A percentile compares a stretch with the other conserved stretches of the same genome.
Conservation (phyloP, 1,140 invertebrate genomes). For the Magallana gigas region DNA sequence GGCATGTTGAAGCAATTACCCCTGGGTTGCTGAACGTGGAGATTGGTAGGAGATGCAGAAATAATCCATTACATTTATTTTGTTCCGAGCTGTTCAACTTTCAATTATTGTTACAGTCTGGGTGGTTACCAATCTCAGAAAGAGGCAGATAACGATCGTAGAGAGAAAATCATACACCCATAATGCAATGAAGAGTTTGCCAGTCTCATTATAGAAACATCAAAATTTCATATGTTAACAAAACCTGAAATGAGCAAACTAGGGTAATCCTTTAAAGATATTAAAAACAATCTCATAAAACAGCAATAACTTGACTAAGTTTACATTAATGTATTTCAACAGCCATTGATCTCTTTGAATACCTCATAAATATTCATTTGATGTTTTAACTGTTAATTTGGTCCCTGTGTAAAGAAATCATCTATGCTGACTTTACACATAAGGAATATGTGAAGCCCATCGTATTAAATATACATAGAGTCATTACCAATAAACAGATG, state of each 20-base stretch:
- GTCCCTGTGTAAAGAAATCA: not conserved
- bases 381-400: not conserved
- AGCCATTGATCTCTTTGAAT: not conserved
- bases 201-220: not conserved
- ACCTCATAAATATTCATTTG: constrained; percentile 7
- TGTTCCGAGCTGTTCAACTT: not conserved
- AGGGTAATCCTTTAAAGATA: not conserved
- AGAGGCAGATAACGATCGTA: not conserved
- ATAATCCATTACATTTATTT: constrained; percentile 21
- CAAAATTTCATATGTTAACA: not conserved
- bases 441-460: not conserved
- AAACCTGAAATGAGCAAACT: not conserved
- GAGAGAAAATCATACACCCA: not conserved
- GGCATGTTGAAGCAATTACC: constrained; percentile 19
- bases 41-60: not conserved
- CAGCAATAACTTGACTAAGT: not conserved
- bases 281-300: not conserved
- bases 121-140: constrained; percentile 9
- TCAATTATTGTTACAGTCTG: constrained; percentile 18
- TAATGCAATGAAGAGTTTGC: not conserved
- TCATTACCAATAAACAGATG: constrained; percentile 22
- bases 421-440: not conserved
- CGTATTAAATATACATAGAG: constrained; percentile 17
- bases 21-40: not conserved
- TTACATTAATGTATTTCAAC: not conserved